Evolutionary conservation across 2,797 vertebrate genomes (phyloP).

Genomic region (Neostethus bicornis): DNA sequence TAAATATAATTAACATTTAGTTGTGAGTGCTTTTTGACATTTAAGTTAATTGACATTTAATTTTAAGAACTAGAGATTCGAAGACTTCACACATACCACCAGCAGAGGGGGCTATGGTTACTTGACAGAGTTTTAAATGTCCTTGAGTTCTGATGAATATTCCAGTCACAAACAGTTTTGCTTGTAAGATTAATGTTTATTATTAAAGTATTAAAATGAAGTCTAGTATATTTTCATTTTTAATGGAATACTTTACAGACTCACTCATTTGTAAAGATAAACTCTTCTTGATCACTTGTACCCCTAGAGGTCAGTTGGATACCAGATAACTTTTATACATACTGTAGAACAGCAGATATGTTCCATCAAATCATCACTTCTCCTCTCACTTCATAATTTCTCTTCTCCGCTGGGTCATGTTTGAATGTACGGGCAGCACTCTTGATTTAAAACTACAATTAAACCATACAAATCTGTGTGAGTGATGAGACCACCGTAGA

Average conservation of each 20-base stretch:
- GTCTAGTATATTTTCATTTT: no score
- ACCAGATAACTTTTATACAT: constrained; percentile 36
- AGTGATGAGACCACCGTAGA: constrained; percentile 57
- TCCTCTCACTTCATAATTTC: constrained; percentile 26
- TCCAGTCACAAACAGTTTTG: background rate
- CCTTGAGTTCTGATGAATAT: background rate
- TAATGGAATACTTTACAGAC: no score
- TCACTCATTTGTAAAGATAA: background rate
- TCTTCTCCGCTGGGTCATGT: constrained; percentile 18
- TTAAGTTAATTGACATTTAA: no score
- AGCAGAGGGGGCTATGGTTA: constrained; percentile 49
- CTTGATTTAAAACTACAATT: constrained; percentile 43
- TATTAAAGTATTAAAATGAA: no score
- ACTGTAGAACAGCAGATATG: background rate
- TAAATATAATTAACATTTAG: no score
- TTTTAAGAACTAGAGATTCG: no score
- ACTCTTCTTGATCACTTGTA: background rate
- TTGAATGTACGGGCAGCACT: constrained; percentile 21
- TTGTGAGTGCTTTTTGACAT: no score
- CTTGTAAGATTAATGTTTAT: no score
- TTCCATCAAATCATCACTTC: constrained; percentile 16
- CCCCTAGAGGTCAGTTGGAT: constrained; percentile 68
- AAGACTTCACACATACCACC: constrained; percentile 26
- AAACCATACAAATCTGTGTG: background rate
- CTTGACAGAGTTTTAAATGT: background rate